A percentile compares a stretch with the other conserved stretches of the same genome.
Evolutionary conservation across 2,888 invertebrate species (phyloP).

Genomic region (Eupithecia abbreviata): DNA sequence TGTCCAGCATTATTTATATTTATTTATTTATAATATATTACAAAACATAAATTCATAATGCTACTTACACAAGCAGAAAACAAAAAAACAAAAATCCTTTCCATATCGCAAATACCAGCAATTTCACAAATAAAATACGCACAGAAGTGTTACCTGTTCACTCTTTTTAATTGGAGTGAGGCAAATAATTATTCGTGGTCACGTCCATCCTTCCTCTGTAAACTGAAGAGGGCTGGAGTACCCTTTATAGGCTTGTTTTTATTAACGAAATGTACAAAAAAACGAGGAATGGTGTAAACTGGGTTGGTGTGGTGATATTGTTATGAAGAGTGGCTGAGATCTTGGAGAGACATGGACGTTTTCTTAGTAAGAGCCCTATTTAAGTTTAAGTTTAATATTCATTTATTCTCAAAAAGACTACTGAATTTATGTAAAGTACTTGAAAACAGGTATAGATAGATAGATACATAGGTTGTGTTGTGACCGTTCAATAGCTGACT

Average conservation of each 20-base stretch:
- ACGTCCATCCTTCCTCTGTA: constrained; percentile 48
- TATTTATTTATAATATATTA: no score
- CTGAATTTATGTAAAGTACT: no score
- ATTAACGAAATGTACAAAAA: constrained; percentile 33
- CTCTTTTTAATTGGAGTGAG: constrained; percentile 62
- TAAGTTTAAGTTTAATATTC: no score
- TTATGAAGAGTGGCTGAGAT: not conserved
- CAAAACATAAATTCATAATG: no score
- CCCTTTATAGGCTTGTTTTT: constrained; percentile 41
- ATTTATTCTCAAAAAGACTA: no score
- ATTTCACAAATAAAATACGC: constrained; percentile 23
- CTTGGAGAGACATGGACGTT: not conserved
- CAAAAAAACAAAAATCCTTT: not conserved
- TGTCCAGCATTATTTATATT: no score
- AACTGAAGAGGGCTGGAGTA: constrained; percentile 42
- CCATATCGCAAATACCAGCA: constrained; percentile 1
- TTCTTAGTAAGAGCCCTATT: not conserved
- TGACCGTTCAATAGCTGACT: no score
- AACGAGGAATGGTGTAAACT: constrained; percentile 14
- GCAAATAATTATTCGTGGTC: constrained; percentile 63
- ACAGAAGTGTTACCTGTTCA: constrained; percentile 48
- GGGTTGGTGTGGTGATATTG: not conserved
- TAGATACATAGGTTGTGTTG: no score
- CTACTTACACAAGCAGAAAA: no score
- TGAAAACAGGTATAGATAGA: no score